Base-by-base conservation (phyloP, 2,113 vertebrate species). In the Phasianus colchicus region DNA sequence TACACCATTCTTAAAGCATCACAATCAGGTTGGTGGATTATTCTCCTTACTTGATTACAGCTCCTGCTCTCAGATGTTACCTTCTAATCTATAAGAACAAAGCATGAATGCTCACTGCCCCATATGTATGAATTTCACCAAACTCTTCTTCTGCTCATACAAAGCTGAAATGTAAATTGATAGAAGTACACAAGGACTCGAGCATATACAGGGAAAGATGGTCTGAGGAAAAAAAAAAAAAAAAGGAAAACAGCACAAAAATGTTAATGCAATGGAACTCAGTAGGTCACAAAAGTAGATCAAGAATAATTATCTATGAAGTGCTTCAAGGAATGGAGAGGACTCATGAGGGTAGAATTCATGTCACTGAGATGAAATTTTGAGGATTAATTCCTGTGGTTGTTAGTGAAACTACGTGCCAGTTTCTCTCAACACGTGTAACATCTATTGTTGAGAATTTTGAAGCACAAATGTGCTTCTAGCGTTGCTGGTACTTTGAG, bases 241-340 rank as follows among this genome's bases (percentile, higher is more conserved):
- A 48, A 47, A 45, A 42, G 42, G 32, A 76, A 71, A 69, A 52
- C 1, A 25, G 34, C 24, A 63, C 1, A 13, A 67, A 63, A 94
- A 71, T 20, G 1, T 77, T 77, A 90, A 77, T 0, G 0, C 30
- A 80, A 74, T 87, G 29, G 18, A 67, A 79, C n/a, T 86, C n/a
- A 8, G 40, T 55, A 83, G 77, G 48, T 94, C 72, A 96, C 58
- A 38, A 87, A 93, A 90, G 32, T 64, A 86, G 54, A 92, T 79
- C 36, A 88, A 75, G 76, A 87, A 71, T 85, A 87, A 95, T 88
- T 92, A 76, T 77, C 67, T 89, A 38, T 69, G 38, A 93, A 96
- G 83, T 90, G 15, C 52, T 90, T n/a, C 45, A 93, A 69, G 58
- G 61, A 96, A 93, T 75, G 65, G 10, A 72, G 36, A 0, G 0